Evolutionary conservation across 2,888 invertebrate species (phyloP), one percentile per base, ranked within the genome.

Genomic region (Acleris literana): DNA sequence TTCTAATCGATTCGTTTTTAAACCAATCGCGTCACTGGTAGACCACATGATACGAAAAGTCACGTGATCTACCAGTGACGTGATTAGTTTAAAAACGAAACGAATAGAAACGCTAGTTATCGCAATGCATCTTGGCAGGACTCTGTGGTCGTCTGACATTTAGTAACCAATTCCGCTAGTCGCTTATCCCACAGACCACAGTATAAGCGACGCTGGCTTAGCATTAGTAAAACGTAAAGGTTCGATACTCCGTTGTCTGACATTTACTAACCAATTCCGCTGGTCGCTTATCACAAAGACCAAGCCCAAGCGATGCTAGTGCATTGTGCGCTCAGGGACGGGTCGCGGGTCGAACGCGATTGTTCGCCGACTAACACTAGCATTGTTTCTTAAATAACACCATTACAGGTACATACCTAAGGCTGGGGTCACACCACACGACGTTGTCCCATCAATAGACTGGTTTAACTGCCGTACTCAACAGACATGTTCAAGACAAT

Each of bases 281-380:
- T n/a, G 46, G 0, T 46, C 46, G 57, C 57, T 22, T 16, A 44
- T 57, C 7, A 1, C 51, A 52, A 25, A n/a, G 5, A 9, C 56
- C 44, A n/a, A 13, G 5, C 56, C 56, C 56, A 22, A 54, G 44
- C 39, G 22, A 56, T 39, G 18, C 53, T 59, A 44, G 57, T 63
- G 44, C 57, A 57, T 53, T 59, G 55, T 57, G 52, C 22, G 63
- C 44, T 29, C 44, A 57, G 57, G 52, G 33, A 54, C n/a, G 39
- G 53, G 57, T 63, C 57, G 63, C 52, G 52, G 57, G 63, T 57
- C 52, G 57, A n/a, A 5, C 22, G 55, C 58, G 63, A 64, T 64
- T 64, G 64, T 64, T 59, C 59, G 48, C 59, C 17, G 33, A 48
- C 48, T 53, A 52, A 51, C 57, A 52, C 52, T 53, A 46, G 63